Percentiles rank a stretch among this genome's conserved stretches.
Conservation (phyloP, 2,888 invertebrate species). For the Lasiommata megera region DNA sequence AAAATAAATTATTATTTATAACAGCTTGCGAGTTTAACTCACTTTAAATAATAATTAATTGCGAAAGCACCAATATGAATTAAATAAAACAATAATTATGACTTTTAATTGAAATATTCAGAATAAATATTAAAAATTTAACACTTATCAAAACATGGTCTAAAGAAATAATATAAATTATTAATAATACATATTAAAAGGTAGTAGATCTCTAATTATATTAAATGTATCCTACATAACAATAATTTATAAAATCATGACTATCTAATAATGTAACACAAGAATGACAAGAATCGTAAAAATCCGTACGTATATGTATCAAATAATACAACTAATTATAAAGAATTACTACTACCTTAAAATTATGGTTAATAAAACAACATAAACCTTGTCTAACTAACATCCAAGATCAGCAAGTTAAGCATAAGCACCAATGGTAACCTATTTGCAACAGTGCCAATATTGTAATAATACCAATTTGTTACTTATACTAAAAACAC, state of each 20-base stretch:
- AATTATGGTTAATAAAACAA: background rate
- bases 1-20: background rate
- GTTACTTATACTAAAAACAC: too few species aligned
- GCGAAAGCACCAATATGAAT: background rate
- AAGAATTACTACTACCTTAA: background rate
- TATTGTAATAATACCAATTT: too few species aligned
- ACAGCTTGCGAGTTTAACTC: background rate
- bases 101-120: background rate
- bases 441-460: background rate
- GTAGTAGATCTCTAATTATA: background rate
- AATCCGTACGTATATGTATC: background rate
- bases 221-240: background rate
- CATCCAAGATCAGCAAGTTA: background rate
- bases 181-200: background rate
- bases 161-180: background rate
- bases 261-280: background rate
- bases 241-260: conserved; percentile 5
- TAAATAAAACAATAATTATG: background rate
- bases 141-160: background rate
- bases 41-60: background rate
- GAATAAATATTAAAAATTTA: background rate
- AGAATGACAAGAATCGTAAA: background rate
- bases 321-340: background rate
- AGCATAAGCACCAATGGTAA: background rate
- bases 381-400: background rate